Base-by-base conservation (phyloP, 2,888 invertebrate species). In the Mactromeris polynyma region DNA sequence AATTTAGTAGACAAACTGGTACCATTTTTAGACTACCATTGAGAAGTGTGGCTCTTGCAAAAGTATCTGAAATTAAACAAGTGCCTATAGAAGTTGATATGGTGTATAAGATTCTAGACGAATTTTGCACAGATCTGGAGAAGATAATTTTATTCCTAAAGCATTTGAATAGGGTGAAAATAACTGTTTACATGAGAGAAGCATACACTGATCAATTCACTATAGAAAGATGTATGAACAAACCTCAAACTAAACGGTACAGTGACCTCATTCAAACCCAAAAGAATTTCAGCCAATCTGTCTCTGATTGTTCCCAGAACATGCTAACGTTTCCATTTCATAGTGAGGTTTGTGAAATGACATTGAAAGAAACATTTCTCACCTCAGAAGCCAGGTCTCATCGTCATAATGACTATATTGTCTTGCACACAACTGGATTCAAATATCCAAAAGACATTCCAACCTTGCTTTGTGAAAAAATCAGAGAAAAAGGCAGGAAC, bases 31-130 rank as follows among this genome's bases (percentile, higher is more conserved):
- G 93, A 54, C 77, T 93, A 17, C 93, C 93, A 31, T 83, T 93
- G 7, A 46, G 93, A 83, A 93, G 85, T 0, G 40, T 64, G 9
- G 82, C 79, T 6, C 95, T 96, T 0, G 92, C 86, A 2, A 51
- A 81, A 9, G 78, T 78, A 7, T 96, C 96, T 0, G 91, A 94
- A 64, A 93, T 96, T 26, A 93, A 90, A 6, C 90, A 92, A 9
- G 85, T 88, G 14, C 64, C 33, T 51, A n/a, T 90, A 1, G 78
- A 85, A 9, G 26, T 77, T 69, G n/a, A 69, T 21, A 31, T 3
- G 2, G 80, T 93, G 19, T 6, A 46, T 0, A 19, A 58, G n/a
- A 21, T 93, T 54, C 78, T 92, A 9, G 73, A 88, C n/a, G 51
- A 78, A 17, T 89, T 92, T 42, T 33, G 86, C 42, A 26, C 54